These are phyloP conservation scores for Oxytorus armatus DNA, from an alignment of 2,888 invertebrate species.

Conservation along the genomic window DNA sequence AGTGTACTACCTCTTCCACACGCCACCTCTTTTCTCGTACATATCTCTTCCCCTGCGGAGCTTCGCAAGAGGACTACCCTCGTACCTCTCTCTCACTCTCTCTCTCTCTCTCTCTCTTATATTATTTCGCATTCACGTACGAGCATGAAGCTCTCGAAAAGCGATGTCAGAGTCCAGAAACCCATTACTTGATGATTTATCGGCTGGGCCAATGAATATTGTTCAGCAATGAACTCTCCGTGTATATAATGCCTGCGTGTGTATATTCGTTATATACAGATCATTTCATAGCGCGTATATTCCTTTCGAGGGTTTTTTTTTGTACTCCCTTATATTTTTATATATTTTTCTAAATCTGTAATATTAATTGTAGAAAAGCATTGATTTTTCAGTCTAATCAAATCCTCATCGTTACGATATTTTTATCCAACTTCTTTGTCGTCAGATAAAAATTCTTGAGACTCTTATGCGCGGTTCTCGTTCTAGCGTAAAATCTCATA, in stretches of 20 bases:
- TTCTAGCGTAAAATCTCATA: constrained; percentile 9
- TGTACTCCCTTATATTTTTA: neutral
- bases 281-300: constrained; percentile 26
- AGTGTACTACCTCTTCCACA: constrained; percentile 54
- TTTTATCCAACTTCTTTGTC: neutral
- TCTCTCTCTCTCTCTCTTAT: neutral
- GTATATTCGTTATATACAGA: constrained; percentile 18
- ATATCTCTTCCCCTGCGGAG: constrained; percentile 57
- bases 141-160: constrained; percentile 46
- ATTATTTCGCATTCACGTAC: constrained; percentile 27
- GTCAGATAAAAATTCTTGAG: constrained; percentile 33
- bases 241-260: neutral
- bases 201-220: constrained; percentile 74
- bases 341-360: neutral
- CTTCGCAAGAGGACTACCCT: constrained; percentile 7
- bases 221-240: constrained; percentile 67
- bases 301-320: constrained; percentile 18
- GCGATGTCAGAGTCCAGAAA: constrained; percentile 61
- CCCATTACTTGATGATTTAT: constrained; percentile 76
- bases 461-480: neutral
- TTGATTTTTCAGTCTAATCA: constrained; percentile 14
- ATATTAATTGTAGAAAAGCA: neutral
- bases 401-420: neutral
- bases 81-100: constrained; percentile 15
- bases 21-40: constrained; percentile 48